Conservation (phyloP, 2,797 vertebrate genomes). For the Silurus aristotelis region DNA sequence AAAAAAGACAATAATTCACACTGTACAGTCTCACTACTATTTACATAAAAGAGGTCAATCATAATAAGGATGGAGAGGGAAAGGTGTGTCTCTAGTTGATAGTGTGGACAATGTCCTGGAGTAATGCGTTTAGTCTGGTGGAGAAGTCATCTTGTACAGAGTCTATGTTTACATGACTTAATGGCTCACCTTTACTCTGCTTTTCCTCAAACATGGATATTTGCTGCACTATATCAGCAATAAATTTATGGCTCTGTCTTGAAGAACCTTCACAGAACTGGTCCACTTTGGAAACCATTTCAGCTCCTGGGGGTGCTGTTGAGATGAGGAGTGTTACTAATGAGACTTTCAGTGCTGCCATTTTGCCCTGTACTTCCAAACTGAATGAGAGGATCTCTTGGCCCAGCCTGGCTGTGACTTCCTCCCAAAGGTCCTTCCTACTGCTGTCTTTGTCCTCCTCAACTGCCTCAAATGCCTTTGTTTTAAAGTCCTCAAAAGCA, state of each 20-base stretch:
- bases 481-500: slow-evolving; percentile 69
- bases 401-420: slow-evolving; percentile 65
- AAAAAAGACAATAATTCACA: slow-evolving; percentile 48
- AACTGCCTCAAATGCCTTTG: slow-evolving; percentile 53
- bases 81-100: slow-evolving; percentile 35
- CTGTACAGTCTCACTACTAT: slow-evolving; percentile 43
- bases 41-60: slow-evolving; percentile 47
- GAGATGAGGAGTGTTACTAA: slow-evolving; percentile 58
- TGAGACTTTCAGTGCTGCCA: slow-evolving; percentile 61
- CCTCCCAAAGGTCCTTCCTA: slow-evolving; percentile 61
- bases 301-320: slow-evolving; percentile 35
- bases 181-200: slow-evolving; percentile 37
- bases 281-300: slow-evolving; percentile 59
- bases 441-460: slow-evolving; percentile 61
- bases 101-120: slow-evolving; percentile 72
- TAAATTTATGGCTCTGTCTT: slow-evolving; percentile 64
- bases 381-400: slow-evolving; percentile 67
- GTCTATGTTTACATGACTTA: slow-evolving; percentile 49
- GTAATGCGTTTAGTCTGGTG: slow-evolving; percentile 70
- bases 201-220: slow-evolving; percentile 63
- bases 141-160: slow-evolving; percentile 75
- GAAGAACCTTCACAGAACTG: slow-evolving; percentile 70
- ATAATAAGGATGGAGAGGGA: background rate
- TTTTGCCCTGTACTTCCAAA: slow-evolving; percentile 62
- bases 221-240: slow-evolving; percentile 64